These are phyloP conservation scores for Drosophila birchii DNA, from an alignment of 2,888 invertebrate species.

Conservation along the genomic window DNA sequence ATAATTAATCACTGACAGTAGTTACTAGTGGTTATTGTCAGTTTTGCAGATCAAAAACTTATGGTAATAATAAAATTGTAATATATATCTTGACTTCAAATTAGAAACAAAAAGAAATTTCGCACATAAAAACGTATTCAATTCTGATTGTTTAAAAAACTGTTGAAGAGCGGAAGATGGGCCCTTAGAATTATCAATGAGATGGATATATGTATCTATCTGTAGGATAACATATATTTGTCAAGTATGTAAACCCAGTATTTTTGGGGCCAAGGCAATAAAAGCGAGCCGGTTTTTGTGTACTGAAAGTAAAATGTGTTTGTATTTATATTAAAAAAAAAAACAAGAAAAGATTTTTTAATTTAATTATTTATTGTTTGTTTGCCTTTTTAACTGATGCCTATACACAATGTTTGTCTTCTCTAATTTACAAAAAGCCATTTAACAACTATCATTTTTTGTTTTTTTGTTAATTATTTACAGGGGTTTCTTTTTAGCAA, in stretches of 20 bases:
- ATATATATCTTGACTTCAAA: constrained; percentile 44
- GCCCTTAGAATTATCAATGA: constrained; percentile 21
- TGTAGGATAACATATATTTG: constrained; percentile 7
- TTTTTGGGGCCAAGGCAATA: constrained; percentile 67
- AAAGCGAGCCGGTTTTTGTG: constrained; percentile 63
- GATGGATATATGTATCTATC: constrained; percentile 7
- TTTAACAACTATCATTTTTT: constrained; percentile 63
- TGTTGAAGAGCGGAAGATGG: constrained; percentile 24
- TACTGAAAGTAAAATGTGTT: constrained; percentile 50
- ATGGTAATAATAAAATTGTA: constrained; percentile 28
- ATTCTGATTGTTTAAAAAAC: constrained; percentile 30
- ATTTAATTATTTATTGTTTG: constrained; percentile 43
- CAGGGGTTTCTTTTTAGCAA: constrained; percentile 52
- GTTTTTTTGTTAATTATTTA: constrained; percentile 33
- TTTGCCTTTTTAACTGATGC: constrained; percentile 67
- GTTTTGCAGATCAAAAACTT: constrained; percentile 25
- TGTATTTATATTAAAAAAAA: background rate
- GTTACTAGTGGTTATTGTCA: constrained; percentile 21
- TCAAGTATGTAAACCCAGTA: constrained; percentile 44
- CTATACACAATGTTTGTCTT: constrained; percentile 62
- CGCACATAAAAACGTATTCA: constrained; percentile 24
- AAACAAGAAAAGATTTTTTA: background rate
- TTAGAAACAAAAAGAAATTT: constrained; percentile 15
- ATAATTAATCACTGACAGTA: constrained; percentile 22
- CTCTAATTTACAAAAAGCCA: constrained; percentile 72